A percentile compares a stretch with the other conserved stretches of the same genome.
Evolutionary conservation across 1,140 invertebrate species (phyloP).

Genomic region (Campoletis sonorensis): DNA sequence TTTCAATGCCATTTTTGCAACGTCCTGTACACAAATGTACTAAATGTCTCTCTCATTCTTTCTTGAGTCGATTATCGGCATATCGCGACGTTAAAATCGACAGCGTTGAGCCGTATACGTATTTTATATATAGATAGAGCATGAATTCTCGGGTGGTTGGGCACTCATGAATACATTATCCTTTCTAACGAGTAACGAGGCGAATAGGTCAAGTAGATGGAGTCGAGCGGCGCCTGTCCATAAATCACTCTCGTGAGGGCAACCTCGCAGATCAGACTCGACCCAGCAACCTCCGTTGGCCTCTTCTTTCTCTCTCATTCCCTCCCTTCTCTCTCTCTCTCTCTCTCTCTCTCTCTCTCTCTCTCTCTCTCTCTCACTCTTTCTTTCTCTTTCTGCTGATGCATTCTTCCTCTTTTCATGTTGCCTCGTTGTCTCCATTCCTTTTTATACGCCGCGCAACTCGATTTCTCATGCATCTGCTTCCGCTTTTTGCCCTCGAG

Average conservation of each 20-base stretch:
- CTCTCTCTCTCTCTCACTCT: slow-evolving; percentile 6
- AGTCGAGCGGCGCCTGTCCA: slow-evolving; percentile 64
- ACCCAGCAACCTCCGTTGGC: slow-evolving; percentile 52
- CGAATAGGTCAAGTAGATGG: slow-evolving; percentile 72
- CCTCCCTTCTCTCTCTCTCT: slow-evolving; percentile 5
- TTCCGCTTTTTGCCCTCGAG: slow-evolving; percentile 64
- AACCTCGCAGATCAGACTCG: slow-evolving; percentile 56
- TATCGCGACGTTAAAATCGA: slow-evolving; percentile 24
- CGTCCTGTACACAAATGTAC: no score
- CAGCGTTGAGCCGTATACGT: slow-evolving; percentile 21
- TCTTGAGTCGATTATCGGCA: slow-evolving; percentile 19
- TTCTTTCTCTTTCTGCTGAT: slow-evolving; percentile 6
- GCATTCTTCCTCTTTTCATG: slow-evolving; percentile 29
- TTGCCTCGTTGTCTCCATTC: slow-evolving; percentile 43
- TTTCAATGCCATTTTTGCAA: no score
- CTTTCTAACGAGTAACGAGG: slow-evolving; percentile 72
- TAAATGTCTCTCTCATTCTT: background rate
- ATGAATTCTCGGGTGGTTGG: slow-evolving; percentile 48
- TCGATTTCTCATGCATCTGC: slow-evolving; percentile 61
- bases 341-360: background rate
- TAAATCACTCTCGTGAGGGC: slow-evolving; percentile 65
- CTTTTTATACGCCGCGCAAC: slow-evolving; percentile 18
- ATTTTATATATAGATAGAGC: slow-evolving; percentile 14
- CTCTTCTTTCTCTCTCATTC: background rate
- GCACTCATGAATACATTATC: slow-evolving; percentile 71